A percentile compares a stretch with the other conserved stretches of the same genome.
Conservation (phyloP, 1,140 invertebrate genomes). For the Scaptodrosophila lebanonensis region DNA sequence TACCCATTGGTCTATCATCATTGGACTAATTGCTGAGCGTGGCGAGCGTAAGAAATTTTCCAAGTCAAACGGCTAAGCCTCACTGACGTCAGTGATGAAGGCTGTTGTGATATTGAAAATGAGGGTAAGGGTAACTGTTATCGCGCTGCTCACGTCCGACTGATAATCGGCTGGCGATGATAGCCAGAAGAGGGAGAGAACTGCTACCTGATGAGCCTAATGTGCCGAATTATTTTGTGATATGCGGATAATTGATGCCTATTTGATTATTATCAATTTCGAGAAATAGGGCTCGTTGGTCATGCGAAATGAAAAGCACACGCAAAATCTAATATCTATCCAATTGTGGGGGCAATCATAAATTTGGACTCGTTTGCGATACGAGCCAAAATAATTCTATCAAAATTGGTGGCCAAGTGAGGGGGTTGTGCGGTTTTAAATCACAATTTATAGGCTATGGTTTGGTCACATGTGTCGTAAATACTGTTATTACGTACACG, state of each 20-base stretch:
- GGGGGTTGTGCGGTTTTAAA: conserved; percentile 35
- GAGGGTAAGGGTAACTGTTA: conserved; percentile 8
- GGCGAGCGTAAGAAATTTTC: too few relatives aligned
- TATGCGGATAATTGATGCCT: conserved; percentile 3
- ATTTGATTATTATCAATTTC: conserved; percentile 16
- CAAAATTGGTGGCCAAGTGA: neutral
- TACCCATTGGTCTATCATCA: too few relatives aligned
- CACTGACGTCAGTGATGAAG: too few relatives aligned
- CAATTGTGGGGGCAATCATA: conserved; percentile 47
- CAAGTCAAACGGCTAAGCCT: too few relatives aligned
- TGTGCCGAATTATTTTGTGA: conserved; percentile 11
- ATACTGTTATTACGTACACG: conserved; percentile 39
- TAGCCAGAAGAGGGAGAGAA: neutral
- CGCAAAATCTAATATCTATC: too few relatives aligned
- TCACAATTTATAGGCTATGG: conserved; percentile 42
- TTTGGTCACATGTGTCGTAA: conserved; percentile 35
- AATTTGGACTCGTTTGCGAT: conserved; percentile 22
- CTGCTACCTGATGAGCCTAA: neutral
- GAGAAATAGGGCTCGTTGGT: conserved; percentile 4
- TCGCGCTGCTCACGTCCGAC: conserved; percentile 1
- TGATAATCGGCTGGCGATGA: conserved; percentile 19
- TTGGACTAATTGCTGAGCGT: too few relatives aligned
- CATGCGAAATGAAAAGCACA: conserved; percentile 13
- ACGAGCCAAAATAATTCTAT: conserved; percentile 16
- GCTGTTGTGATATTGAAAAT: too few relatives aligned